Evolutionary conservation across 2,797 vertebrate species (phyloP).

Genomic region (Typhlichthys subterraneus): DNA sequence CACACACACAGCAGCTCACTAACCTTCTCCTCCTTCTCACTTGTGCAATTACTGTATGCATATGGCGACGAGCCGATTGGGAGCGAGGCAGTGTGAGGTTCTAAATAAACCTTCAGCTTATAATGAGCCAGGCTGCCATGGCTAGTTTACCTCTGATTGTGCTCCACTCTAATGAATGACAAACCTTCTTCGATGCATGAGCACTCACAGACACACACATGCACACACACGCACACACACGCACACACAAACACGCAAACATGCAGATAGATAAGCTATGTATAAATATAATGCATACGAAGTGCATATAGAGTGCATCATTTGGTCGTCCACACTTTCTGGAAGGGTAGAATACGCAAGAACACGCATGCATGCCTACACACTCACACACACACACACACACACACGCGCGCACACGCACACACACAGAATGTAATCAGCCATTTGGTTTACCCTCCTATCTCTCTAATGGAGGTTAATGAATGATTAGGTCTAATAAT

Average conservation of each 20-base stretch:
- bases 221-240: slow-evolving; percentile 8
- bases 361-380: neutral
- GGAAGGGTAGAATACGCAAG: neutral
- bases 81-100: slow-evolving; percentile 85
- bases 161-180: slow-evolving; percentile 80
- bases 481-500: slow-evolving; percentile 77
- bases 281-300: slow-evolving; percentile 46
- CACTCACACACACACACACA: slow-evolving; percentile 18
- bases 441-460: slow-evolving; percentile 75
- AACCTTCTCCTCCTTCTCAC: slow-evolving; percentile 83
- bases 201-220: slow-evolving; percentile 19
- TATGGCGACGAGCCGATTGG: slow-evolving; percentile 91
- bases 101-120: slow-evolving; percentile 85
- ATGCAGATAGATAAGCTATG: neutral
- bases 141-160: slow-evolving; percentile 83
- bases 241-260: slow-evolving; percentile 8
- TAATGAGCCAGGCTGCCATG: slow-evolving; percentile 83
- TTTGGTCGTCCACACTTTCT: slow-evolving; percentile 6
- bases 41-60: slow-evolving; percentile 95
- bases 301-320: slow-evolving; percentile 36
- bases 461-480: slow-evolving; percentile 78
- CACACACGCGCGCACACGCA: neutral
- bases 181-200: slow-evolving; percentile 53
- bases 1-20: slow-evolving; percentile 65
- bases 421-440: slow-evolving; percentile 66